Evolutionary conservation across 2,888 invertebrate genomes (phyloP).

Genomic region (Netelia melanura): DNA sequence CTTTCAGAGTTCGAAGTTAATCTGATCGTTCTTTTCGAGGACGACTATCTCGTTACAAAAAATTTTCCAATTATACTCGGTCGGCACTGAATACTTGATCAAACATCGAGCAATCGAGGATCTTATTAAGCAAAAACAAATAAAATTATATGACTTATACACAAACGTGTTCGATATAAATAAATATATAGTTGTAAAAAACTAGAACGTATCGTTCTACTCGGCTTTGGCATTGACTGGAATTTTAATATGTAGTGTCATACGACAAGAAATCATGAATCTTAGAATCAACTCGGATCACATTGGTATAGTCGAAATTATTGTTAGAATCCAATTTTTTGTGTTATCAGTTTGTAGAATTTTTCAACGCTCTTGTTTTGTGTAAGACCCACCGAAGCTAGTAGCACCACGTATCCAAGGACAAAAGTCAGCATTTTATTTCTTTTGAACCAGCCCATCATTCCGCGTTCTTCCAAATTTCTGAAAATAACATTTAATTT

Average conservation of each 20-base stretch:
- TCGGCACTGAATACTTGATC: conserved; percentile 83
- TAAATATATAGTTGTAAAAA: conserved; percentile 24
- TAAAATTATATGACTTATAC: not conserved
- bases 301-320: conserved; percentile 2
- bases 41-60: conserved; percentile 97
- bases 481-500: conserved; percentile 72
- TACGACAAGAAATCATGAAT: not conserved
- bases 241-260: conserved; percentile 24
- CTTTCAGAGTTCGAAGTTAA: conserved; percentile 97
- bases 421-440: conserved; percentile 88
- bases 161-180: conserved; percentile 8
- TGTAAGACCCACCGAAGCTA: conserved; percentile 88
- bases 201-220: not conserved
- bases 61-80: conserved; percentile 93
- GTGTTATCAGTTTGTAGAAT: conserved; percentile 86
- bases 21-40: conserved; percentile 95
- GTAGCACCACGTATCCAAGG: conserved; percentile 88
- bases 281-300: conserved; percentile 12
- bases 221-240: not conserved
- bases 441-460: conserved; percentile 86
- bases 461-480: conserved; percentile 73
- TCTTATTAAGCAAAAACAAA: not conserved
- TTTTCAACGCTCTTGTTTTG: conserved; percentile 88
- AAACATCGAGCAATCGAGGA: not conserved
- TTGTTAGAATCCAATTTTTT: conserved; percentile 81